Conservation (phyloP, 2,113 vertebrate genomes). For the Thalassarche chlororhynchos region DNA sequence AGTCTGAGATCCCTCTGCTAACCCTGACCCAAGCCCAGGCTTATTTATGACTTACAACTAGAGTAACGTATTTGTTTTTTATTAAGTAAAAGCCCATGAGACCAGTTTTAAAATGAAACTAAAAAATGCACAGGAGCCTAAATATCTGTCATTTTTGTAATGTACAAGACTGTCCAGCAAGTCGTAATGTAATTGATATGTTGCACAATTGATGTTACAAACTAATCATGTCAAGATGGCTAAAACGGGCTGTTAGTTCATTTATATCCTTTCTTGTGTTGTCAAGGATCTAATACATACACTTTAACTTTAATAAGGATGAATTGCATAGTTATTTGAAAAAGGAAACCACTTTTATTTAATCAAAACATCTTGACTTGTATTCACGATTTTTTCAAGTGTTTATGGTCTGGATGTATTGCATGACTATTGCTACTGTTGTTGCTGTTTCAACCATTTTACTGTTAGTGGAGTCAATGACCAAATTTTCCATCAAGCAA, state of each 20-base stretch:
- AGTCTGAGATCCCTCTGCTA: constrained; percentile 21
- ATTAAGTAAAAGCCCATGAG: constrained; percentile 14
- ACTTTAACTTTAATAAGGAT: background rate
- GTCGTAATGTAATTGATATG: background rate
- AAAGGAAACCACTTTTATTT: background rate
- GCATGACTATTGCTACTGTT: background rate
- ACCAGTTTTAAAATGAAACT: background rate
- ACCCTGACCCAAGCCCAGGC: background rate
- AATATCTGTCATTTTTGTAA: background rate
- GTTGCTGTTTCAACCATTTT: background rate
- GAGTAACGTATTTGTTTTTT: background rate
- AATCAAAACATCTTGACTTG: too few species aligned
- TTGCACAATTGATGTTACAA: background rate
- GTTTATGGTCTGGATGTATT: background rate
- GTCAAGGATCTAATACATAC: background rate
- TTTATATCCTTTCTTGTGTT: background rate
- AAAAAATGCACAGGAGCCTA: background rate
- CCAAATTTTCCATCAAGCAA: background rate
- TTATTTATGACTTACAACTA: constrained; percentile 30
- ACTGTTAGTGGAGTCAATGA: background rate
- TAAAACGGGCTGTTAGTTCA: background rate
- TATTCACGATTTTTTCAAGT: background rate
- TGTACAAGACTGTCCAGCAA: background rate
- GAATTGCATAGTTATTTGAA: background rate
- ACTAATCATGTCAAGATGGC: background rate